These are phyloP conservation scores for Denticeps clupeoides DNA, from an alignment of 2,797 vertebrate genomes.

Conservation along the genomic window DNA sequence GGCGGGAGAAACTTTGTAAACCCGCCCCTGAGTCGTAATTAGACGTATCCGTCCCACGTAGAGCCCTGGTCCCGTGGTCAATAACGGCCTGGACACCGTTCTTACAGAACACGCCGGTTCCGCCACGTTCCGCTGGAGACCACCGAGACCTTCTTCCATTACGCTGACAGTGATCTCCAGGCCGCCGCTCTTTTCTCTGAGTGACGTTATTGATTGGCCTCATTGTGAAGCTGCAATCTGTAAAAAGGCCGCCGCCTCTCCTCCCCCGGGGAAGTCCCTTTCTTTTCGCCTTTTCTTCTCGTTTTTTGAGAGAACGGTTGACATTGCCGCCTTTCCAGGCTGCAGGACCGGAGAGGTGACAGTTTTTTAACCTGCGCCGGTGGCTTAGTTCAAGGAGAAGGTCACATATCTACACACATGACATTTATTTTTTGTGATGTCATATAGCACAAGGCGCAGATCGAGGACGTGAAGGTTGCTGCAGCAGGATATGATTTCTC, in stretches of 20 bases:
- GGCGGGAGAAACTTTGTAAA: too few relatives aligned
- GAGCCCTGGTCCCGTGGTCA: too few relatives aligned
- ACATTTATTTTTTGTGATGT: too few relatives aligned
- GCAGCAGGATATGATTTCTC: too few relatives aligned
- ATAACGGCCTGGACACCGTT: too few relatives aligned
- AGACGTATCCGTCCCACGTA: conserved; percentile 46
- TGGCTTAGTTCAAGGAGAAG: too few relatives aligned
- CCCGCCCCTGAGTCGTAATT: conserved; percentile 45
- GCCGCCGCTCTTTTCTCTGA: conserved; percentile 28
- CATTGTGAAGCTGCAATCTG: conserved; percentile 41
- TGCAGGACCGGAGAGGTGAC: too few relatives aligned
- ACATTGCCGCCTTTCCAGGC: conserved; percentile 30
- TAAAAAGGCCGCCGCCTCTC: conserved; percentile 31
- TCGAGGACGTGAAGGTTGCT: too few relatives aligned
- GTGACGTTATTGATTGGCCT: conserved; percentile 41
- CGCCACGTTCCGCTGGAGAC: conserved; percentile 16
- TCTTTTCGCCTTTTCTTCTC: conserved; percentile 29
- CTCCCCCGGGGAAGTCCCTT: conserved; percentile 33
- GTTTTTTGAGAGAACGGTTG: conserved; percentile 31
- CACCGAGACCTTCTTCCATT: conserved; percentile 28
- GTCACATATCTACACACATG: too few relatives aligned
- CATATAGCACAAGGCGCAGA: too few relatives aligned
- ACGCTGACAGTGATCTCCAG: conserved; percentile 27
- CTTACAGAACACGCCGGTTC: too few relatives aligned
- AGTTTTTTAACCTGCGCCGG: too few relatives aligned